Evolutionary conservation across 2,888 invertebrate genomes (phyloP).

Genomic region (Microctonus hyperodae): DNA sequence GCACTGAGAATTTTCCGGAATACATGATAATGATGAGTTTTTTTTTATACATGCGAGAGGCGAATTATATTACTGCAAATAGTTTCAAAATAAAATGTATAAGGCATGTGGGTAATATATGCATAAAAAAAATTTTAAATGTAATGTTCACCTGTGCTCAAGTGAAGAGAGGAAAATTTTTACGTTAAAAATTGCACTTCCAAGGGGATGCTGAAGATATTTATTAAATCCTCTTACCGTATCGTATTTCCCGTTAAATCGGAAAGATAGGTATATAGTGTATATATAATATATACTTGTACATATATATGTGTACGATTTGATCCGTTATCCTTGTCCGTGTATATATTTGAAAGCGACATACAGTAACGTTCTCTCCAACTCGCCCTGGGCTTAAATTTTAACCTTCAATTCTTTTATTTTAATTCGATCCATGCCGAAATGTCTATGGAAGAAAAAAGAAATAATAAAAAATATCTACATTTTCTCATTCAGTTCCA

Average conservation of each 20-base stretch:
- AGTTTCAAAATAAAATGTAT: not conserved
- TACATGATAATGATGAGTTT: conserved; percentile 22
- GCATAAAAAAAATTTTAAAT: not conserved
- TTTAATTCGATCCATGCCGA: conserved; percentile 17
- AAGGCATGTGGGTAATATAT: not conserved
- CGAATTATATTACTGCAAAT: not conserved
- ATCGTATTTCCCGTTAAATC: conserved; percentile 30
- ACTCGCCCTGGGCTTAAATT: conserved; percentile 16
- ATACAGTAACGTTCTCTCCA: not conserved
- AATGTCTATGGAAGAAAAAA: not conserved
- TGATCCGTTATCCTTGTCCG: conserved; percentile 11
- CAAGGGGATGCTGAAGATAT: conserved; percentile 22
- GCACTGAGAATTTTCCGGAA: conserved; percentile 10
- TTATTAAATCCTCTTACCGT: conserved; percentile 33
- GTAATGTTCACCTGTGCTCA: not conserved
- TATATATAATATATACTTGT: not conserved
- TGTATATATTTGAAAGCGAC: not conserved
- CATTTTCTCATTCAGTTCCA: not conserved
- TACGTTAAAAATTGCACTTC: conserved; percentile 22
- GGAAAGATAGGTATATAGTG: conserved; percentile 27
- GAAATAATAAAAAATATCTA: not conserved
- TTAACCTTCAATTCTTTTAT: conserved; percentile 20
- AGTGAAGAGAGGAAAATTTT: conserved; percentile 8
- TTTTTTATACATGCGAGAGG: conserved; percentile 5
- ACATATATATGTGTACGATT: not conserved